Percentiles rank a stretch among this genome's conserved stretches.
Evolutionary conservation across 2,888 invertebrate genomes (phyloP).

Genomic region (Gymnoscelis rufifasciata): DNA sequence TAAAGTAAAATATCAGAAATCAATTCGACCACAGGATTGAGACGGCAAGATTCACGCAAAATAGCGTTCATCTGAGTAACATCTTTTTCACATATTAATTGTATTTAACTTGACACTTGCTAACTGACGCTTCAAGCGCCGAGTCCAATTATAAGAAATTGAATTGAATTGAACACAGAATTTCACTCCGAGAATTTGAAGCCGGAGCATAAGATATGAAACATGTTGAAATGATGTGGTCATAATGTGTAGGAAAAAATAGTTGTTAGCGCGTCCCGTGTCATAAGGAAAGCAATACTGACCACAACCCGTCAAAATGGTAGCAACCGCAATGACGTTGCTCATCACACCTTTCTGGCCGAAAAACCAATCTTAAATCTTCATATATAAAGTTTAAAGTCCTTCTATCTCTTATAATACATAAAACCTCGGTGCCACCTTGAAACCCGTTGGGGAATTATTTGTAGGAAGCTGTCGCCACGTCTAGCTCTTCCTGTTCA

Average conservation of each 20-base stretch:
- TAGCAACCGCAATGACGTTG: not conserved
- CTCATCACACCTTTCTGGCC: not conserved
- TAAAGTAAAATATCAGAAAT: too few relatives aligned
- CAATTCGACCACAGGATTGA: too few relatives aligned
- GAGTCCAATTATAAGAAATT: too few relatives aligned
- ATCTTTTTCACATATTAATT: too few relatives aligned
- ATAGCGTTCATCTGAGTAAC: too few relatives aligned
- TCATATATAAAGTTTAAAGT: slow-evolving; percentile 3
- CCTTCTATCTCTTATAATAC: slow-evolving; percentile 4
- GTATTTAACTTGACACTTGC: too few relatives aligned
- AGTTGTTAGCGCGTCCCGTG: not conserved
- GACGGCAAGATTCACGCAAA: too few relatives aligned
- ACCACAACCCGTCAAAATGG: not conserved
- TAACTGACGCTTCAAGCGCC: too few relatives aligned
- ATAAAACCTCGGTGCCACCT: slow-evolving; percentile 20
- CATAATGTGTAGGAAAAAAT: not conserved
- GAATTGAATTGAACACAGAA: too few relatives aligned
- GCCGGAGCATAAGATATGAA: too few relatives aligned
- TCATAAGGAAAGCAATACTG: not conserved
- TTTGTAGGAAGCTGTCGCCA: slow-evolving; percentile 23
- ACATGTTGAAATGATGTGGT: not conserved
- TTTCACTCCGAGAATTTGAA: too few relatives aligned
- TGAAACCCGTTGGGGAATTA: slow-evolving; percentile 28
- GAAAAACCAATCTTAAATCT: not conserved
- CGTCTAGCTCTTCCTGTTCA: slow-evolving; percentile 20